Evolutionary conservation across 2,797 vertebrate species (phyloP).

Genomic region (Tympanoctomys barrerae): DNA sequence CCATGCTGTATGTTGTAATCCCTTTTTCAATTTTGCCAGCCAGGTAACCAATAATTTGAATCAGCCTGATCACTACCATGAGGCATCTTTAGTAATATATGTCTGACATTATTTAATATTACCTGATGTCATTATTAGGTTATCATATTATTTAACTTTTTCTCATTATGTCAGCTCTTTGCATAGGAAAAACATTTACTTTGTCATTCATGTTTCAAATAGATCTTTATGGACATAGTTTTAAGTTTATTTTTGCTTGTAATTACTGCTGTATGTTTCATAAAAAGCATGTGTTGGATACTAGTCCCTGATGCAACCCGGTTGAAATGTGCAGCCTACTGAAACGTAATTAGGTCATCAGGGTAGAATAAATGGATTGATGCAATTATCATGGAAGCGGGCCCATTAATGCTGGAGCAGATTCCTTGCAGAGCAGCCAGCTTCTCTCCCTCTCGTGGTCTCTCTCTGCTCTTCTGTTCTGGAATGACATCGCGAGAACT

Average conservation of each 20-base stretch:
- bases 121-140: not conserved
- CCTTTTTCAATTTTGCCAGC: not conserved
- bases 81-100: not conserved
- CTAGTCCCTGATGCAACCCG: not conserved
- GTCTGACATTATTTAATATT: not conserved
- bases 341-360: not conserved
- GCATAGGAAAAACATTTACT: not conserved
- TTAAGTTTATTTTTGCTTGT: slow-evolving; percentile 37
- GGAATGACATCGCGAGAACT: not conserved
- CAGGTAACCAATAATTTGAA: not conserved
- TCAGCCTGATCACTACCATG: not conserved
- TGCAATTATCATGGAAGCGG: not conserved
- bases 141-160: not conserved
- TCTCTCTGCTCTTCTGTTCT: not conserved
- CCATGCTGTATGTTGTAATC: not conserved
- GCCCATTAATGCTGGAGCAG: not conserved
- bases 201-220: not conserved
- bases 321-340: not conserved
- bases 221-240: slow-evolving; percentile 21
- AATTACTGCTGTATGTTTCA: not conserved
- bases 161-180: slow-evolving; percentile 13
- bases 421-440: not conserved
- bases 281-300: not conserved
- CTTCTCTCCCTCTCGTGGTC: not conserved
- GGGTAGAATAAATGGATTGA: not conserved